phyloP scores from a whole-genome alignment of 2,888 invertebrate species.

The Thereva unica region DNA sequence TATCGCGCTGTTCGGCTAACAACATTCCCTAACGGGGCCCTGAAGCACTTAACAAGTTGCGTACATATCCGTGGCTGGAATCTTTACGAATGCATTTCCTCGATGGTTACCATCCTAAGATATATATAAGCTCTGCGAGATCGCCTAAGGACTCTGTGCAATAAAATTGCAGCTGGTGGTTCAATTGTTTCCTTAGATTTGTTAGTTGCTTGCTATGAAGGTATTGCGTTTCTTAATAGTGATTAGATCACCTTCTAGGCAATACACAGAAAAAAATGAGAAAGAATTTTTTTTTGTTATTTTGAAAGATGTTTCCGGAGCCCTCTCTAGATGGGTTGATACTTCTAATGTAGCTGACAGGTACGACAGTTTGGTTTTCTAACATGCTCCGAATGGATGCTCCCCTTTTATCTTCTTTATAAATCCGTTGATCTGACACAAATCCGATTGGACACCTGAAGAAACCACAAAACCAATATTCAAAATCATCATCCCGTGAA shows the following conservation, averaged over 20 bases:
- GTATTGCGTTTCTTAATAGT: not conserved
- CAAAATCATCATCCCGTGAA: constrained; percentile 2
- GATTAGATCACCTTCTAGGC: too few species aligned
- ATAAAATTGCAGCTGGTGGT: not conserved
- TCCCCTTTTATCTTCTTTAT: not conserved
- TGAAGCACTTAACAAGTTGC: constrained; percentile 9
- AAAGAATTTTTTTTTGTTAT: constrained; percentile 1
- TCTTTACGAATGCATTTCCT: constrained; percentile 19
- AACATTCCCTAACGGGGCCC: constrained; percentile 13
- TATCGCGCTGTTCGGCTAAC: constrained; percentile 4
- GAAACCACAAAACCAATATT: constrained; percentile 22
- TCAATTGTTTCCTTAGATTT: not conserved
- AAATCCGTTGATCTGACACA: constrained; percentile 23
- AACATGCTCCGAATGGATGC: not conserved
- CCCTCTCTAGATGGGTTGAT: too few species aligned
- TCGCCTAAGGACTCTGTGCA: not conserved
- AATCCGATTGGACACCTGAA: constrained; percentile 21
- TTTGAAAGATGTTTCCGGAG: not conserved
- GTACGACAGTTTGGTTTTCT: not conserved
- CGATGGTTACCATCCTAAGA: constrained; percentile 13
- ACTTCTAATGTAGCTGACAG: not conserved
- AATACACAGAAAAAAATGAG: too few species aligned
- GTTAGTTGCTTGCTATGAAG: not conserved
- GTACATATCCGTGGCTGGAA: constrained; percentile 25
- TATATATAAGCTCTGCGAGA: not conserved